Evolutionary conservation across 2,888 invertebrate species (phyloP), one percentile per base, ranked within the genome.

Genomic region (Encarsia formosa): DNA sequence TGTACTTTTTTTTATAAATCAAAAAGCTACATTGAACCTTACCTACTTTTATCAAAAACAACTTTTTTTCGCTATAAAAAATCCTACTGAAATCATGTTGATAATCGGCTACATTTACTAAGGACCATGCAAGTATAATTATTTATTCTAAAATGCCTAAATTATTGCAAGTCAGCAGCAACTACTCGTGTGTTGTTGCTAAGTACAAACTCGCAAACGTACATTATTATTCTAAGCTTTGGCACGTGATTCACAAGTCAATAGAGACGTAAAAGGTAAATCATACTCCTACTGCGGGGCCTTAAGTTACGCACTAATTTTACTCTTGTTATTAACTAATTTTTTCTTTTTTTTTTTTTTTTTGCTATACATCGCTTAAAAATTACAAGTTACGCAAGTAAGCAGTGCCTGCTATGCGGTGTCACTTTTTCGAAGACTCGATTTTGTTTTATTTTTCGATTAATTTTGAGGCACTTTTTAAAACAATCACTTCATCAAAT

Each of bases 161-260:
- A n/a, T n/a, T n/a, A n/a, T n/a, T n/a, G n/a, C n/a, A n/a, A n/a
- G n/a, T n/a, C n/a, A 26, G 26, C 26, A 11, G 26, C 26, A 8
- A 26, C 26, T 8, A 26, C 26, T 8, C 26, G 5, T 11, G 5
- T 34, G 8, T 16, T 18, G 34, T 18, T 34, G 20, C 31, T 51
- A 51, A 41, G 39, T 15, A 16, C 45, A 48, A 51, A 48, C 40
- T 48, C n/a, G 23, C 40, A 49, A 41, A 51, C 18, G n/a, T n/a
- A n/a, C n/a, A n/a, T n/a, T n/a, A n/a, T n/a, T n/a, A n/a, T 54
- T 41, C 54, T 68, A 64, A 67, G 63, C 57, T 65, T 73, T 73
- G 73, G 72, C 73, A 73, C 73, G 66, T 70, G 63, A 73, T 73
- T 71, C 73, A 73, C 73, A 63, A n/a, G n/a, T n/a, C n/a, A n/a